A percentile compares a stretch with the other conserved stretches of the same genome.
phyloP scores from a whole-genome alignment of 2,888 invertebrate genomes.

The Heliconius charithonia region DNA sequence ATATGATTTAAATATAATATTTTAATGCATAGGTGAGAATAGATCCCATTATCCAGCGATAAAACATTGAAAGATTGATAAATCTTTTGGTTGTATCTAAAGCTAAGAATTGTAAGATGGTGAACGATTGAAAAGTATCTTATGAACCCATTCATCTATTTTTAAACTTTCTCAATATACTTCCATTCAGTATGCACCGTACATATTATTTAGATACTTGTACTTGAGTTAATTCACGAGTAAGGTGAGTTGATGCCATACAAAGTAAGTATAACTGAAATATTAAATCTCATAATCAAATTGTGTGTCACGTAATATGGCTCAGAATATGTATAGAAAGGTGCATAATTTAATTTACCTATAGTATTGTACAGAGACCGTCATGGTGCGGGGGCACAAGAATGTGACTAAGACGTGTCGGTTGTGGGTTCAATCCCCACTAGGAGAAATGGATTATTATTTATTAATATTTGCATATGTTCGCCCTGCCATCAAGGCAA shows the following conservation, averaged over 20 bases:
- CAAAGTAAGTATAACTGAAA: constrained; percentile 48
- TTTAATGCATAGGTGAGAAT: constrained; percentile 31
- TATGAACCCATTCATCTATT: not conserved
- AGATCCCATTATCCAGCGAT: constrained; percentile 39
- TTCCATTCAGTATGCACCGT: not conserved
- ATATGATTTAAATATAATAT: not conserved
- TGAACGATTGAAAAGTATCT: not conserved
- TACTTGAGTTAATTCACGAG: constrained; percentile 16
- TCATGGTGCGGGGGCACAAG: too few species aligned
- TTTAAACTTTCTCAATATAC: not conserved
- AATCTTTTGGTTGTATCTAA: not conserved
- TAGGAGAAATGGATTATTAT: too few species aligned
- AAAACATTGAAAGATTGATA: constrained; percentile 15
- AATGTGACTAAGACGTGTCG: too few species aligned
- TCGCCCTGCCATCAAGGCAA: too few species aligned
- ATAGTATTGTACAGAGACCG: not conserved
- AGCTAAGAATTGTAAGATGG: constrained; percentile 3
- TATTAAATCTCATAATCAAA: constrained; percentile 50
- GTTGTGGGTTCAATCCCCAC: too few species aligned
- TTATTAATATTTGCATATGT: too few species aligned
- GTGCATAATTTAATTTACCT: constrained; percentile 45
- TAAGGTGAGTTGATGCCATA: constrained; percentile 45
- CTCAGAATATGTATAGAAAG: constrained; percentile 39
- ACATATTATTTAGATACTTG: not conserved
- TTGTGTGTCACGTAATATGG: constrained; percentile 49